These are phyloP conservation scores for Pimephales promelas DNA, from an alignment of 2,113 vertebrate species.

Conservation along the genomic window DNA sequence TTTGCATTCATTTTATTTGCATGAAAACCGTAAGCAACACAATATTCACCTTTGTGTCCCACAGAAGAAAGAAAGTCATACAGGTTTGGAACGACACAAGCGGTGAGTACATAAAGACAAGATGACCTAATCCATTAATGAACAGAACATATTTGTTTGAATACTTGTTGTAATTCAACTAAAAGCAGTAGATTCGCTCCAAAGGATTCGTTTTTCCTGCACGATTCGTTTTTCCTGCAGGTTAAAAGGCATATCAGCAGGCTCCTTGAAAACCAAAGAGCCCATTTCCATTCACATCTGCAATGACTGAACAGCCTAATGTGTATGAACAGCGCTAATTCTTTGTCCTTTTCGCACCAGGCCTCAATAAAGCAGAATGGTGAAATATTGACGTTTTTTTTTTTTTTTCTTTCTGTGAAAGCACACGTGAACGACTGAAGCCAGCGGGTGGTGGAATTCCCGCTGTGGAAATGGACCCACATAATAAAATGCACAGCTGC, in stretches of 20 bases:
- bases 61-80: too few relatives aligned
- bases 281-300: conserved; percentile 38
- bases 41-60: too few relatives aligned
- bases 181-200: background rate
- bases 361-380: conserved; percentile 11
- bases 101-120: too few relatives aligned
- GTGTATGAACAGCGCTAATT: conserved; percentile 19
- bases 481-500: conserved; percentile 31
- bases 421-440: conserved; percentile 2
- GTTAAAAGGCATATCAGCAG: conserved; percentile 32
- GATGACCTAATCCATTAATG: background rate
- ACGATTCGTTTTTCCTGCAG: conserved; percentile 19
- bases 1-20: too few relatives aligned
- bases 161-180: background rate
- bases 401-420: background rate
- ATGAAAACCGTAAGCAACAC: too few relatives aligned
- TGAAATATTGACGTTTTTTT: background rate
- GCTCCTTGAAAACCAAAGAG: conserved; percentile 11
- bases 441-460: background rate
- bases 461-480: conserved; percentile 9
- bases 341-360: conserved; percentile 15
- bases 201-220: conserved; percentile 9
- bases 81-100: too few relatives aligned
- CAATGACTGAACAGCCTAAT: conserved; percentile 21
- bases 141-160: background rate